These are phyloP conservation scores for Mastomys natalensis DNA, from an alignment of 2,113 vertebrate genomes.

Conservation along the genomic window DNA sequence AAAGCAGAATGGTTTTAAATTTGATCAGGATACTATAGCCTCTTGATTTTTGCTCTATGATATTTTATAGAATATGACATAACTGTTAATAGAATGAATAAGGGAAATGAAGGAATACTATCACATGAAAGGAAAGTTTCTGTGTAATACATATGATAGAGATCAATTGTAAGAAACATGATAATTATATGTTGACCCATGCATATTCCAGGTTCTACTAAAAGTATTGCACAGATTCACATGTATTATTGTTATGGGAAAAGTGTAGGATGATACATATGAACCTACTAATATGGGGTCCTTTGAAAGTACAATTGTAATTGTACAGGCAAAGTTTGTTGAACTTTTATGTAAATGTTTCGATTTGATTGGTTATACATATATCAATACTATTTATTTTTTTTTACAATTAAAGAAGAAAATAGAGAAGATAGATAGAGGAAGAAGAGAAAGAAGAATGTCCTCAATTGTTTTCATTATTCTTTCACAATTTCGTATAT, in stretches of 20 bases:
- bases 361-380: background rate
- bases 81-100: conserved; percentile 8
- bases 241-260: background rate
- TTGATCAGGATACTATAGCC: background rate
- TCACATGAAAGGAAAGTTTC: background rate
- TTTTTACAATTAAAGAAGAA: background rate
- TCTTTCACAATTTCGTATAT: background rate
- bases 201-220: background rate
- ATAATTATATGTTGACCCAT: background rate
- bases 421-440: background rate
- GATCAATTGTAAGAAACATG: background rate
- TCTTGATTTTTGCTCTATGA: background rate
- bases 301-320: background rate
- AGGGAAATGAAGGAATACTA: background rate
- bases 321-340: background rate
- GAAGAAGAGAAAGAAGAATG: background rate
- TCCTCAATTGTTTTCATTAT: background rate
- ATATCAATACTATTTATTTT: no score
- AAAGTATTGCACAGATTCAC: background rate
- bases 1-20: background rate
- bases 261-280: background rate
- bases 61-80: background rate
- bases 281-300: background rate
- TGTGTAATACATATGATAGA: background rate
- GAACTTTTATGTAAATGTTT: background rate